Evolutionary conservation across 1,140 invertebrate species (phyloP).

Genomic region (Cotesia typhae): DNA sequence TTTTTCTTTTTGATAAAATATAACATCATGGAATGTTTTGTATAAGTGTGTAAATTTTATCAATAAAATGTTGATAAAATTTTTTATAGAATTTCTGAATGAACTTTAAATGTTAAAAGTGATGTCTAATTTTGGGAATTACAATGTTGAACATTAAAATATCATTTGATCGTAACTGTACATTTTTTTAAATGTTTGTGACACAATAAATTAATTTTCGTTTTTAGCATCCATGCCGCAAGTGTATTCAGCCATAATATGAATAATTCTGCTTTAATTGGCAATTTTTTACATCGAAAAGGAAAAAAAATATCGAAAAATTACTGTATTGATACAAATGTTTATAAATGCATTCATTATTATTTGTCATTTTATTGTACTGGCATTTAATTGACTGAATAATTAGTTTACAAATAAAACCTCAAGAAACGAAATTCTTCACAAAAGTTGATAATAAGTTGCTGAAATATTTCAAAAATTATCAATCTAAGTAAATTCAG

Average conservation of each 20-base stretch:
- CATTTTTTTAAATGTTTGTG: slow-evolving; percentile 1
- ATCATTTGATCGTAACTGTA: neutral
- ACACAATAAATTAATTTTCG: neutral
- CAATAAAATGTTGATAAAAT: too few relatives aligned
- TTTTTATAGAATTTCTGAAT: too few relatives aligned
- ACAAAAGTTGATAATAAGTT: too few relatives aligned
- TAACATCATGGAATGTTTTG: too few relatives aligned
- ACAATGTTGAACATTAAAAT: neutral
- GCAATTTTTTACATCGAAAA: slow-evolving; percentile 15
- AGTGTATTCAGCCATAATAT: slow-evolving; percentile 11
- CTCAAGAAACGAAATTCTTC: neutral
- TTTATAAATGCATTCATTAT: neutral
- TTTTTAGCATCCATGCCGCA: slow-evolving; percentile 3
- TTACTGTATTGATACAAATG: neutral
- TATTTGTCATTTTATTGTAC: neutral
- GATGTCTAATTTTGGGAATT: neutral
- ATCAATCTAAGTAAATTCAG: neutral
- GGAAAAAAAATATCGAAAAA: neutral
- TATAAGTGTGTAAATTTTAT: too few relatives aligned
- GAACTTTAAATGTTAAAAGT: too few relatives aligned
- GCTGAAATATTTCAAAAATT: too few relatives aligned
- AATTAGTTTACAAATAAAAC: neutral
- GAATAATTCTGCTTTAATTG: neutral
- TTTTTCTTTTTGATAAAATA: too few relatives aligned
- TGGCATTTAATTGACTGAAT: slow-evolving; percentile 9